These are phyloP conservation scores for Dascillus cervinus DNA, from an alignment of 2,888 invertebrate genomes.

Conservation along the genomic window DNA sequence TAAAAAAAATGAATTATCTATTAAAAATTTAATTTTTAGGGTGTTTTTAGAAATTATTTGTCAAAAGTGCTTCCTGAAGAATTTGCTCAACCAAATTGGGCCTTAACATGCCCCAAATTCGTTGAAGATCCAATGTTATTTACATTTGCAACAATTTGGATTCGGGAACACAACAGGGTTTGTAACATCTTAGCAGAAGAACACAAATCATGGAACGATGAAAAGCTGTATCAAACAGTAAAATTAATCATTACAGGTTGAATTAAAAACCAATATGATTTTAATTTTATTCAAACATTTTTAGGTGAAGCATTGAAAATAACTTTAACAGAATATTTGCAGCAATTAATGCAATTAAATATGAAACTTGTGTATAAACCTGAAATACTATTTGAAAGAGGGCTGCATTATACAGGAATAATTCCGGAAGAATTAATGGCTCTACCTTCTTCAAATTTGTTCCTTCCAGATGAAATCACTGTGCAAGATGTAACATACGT, in stretches of 20 bases:
- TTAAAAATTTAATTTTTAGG: not conserved
- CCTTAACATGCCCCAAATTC: conserved; percentile 6
- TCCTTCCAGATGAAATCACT: conserved; percentile 5
- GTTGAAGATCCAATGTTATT: conserved; percentile 9
- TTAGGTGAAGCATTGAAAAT: conserved; percentile 10
- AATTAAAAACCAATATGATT: too few relatives aligned
- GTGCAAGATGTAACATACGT: too few relatives aligned
- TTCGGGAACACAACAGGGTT: conserved; percentile 11
- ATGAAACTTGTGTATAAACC: conserved; percentile 7
- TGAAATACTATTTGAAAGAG: conserved; percentile 1
- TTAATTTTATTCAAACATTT: too few relatives aligned
- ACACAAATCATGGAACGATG: conserved; percentile 7
- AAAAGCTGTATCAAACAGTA: conserved; percentile 10
- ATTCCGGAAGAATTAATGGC: conserved; percentile 6
- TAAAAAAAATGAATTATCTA: conserved; percentile 1
- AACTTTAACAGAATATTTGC: conserved; percentile 7
- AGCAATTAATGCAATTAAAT: conserved; percentile 6
- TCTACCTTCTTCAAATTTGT: conserved; percentile 7
- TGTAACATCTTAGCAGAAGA: conserved; percentile 7
- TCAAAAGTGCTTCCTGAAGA: too few relatives aligned
- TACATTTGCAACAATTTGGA: conserved; percentile 8
- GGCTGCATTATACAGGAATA: conserved; percentile 2
- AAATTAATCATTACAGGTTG: conserved; percentile 10
- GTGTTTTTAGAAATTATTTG: too few relatives aligned
- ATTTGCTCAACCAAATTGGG: conserved; percentile 5